These are phyloP conservation scores for Vannuccia rotundouncinata DNA, from an alignment of 2,888 invertebrate genomes.

Conservation along the genomic window DNA sequence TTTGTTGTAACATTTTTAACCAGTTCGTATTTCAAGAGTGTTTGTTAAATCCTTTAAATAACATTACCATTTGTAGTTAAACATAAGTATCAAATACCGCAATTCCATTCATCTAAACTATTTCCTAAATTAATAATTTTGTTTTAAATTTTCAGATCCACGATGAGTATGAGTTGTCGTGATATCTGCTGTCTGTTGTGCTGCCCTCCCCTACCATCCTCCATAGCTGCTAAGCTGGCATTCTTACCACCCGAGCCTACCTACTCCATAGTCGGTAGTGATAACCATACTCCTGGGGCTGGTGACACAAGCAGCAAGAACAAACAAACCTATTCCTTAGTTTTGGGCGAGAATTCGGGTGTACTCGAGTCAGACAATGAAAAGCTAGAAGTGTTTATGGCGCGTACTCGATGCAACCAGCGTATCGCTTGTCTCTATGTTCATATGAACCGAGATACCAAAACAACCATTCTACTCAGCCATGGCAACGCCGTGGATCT, in stretches of 20 bases:
- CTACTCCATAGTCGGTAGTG: slow-evolving; percentile 69
- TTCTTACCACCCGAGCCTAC: slow-evolving; percentile 98
- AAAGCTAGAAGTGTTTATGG: slow-evolving; percentile 33
- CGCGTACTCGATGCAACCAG: neutral
- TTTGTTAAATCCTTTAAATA: too few relatives aligned
- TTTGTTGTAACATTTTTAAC: too few relatives aligned
- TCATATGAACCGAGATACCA: slow-evolving; percentile 59
- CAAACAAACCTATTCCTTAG: neutral
- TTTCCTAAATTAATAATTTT: too few relatives aligned
- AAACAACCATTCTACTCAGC: slow-evolving; percentile 88
- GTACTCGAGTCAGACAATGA: slow-evolving; percentile 67
- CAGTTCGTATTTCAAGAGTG: too few relatives aligned
- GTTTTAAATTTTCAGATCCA: too few relatives aligned
- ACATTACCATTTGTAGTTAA: too few relatives aligned
- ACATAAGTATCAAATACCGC: too few relatives aligned
- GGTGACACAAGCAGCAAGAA: neutral
- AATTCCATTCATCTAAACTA: too few relatives aligned
- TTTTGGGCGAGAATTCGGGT: neutral
- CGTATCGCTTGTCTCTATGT: slow-evolving; percentile 32
- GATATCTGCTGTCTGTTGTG: slow-evolving; percentile 64
- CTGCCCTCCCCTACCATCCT: slow-evolving; percentile 97
- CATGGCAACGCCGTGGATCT: slow-evolving; percentile 97
- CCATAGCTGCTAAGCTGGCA: slow-evolving; percentile 96
- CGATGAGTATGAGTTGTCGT: slow-evolving; percentile 23
- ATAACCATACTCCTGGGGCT: neutral